phyloP scores from a whole-genome alignment of 2,888 invertebrate species.

The Apotomis betuletana region DNA sequence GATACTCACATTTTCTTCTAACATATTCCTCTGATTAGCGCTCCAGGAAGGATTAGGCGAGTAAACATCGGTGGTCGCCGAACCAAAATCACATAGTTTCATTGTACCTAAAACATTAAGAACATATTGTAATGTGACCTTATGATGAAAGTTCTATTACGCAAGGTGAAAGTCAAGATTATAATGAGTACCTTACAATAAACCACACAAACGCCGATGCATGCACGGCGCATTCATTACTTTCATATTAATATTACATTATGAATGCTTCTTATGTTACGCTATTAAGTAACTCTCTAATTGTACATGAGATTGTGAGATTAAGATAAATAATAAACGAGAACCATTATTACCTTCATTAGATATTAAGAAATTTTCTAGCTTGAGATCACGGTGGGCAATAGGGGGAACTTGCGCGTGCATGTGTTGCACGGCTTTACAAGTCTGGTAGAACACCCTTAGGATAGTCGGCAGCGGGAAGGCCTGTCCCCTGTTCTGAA shows the following conservation, averaged over 20 bases:
- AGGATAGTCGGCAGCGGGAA: conserved; percentile 88
- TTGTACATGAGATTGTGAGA: too few relatives aligned
- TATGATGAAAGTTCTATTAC: neutral
- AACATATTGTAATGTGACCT: conserved; percentile 4
- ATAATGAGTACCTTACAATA: too few relatives aligned
- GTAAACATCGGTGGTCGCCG: conserved; percentile 92
- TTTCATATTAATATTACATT: too few relatives aligned
- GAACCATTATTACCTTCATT: conserved; percentile 85
- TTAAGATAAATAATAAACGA: neutral
- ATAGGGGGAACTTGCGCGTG: conserved; percentile 95
- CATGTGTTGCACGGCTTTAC: conserved; percentile 96
- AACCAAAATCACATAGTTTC: conserved; percentile 99
- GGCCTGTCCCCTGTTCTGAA: conserved; percentile 83
- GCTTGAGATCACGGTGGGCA: conserved; percentile 97
- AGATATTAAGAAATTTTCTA: conserved; percentile 96
- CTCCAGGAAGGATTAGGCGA: conserved; percentile 95
- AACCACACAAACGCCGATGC: too few relatives aligned
- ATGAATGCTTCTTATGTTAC: too few relatives aligned
- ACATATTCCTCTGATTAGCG: conserved; percentile 93
- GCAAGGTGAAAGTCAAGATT: too few relatives aligned
- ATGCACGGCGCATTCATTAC: too few relatives aligned
- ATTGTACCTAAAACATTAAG: conserved; percentile 80
- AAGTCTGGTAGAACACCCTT: conserved; percentile 95
- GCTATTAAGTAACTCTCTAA: too few relatives aligned
- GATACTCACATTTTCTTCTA: conserved; percentile 94